Conservation (phyloP, 2,797 vertebrate species). For the Epinephelus awoara region DNA sequence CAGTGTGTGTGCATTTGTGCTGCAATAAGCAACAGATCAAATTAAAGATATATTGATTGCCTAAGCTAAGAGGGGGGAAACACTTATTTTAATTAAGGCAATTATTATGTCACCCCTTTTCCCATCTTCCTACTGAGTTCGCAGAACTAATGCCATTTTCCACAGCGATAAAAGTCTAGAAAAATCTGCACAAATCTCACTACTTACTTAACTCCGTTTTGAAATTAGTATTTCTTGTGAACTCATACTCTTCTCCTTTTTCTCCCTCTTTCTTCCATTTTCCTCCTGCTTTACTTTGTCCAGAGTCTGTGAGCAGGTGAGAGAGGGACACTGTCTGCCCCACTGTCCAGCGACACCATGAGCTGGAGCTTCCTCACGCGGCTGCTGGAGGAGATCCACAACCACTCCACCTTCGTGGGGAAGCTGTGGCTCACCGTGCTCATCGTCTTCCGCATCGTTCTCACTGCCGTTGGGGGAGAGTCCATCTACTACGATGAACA, state of each 20-base stretch:
- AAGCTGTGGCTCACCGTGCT: constrained; percentile 99
- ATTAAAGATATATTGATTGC: constrained; percentile 46
- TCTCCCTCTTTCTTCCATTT: neutral
- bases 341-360: constrained; percentile 92
- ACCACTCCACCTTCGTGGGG: constrained; percentile 99
- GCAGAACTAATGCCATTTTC: constrained; percentile 41
- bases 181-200: constrained; percentile 16
- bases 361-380: constrained; percentile 99
- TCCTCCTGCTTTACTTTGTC: constrained; percentile 29
- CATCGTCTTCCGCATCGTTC: constrained; percentile 98
- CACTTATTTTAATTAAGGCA: constrained; percentile 61
- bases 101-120: constrained; percentile 53
- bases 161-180: constrained; percentile 25
- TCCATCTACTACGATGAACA: constrained; percentile 99
- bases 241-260: constrained; percentile 7
- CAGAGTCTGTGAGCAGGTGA: constrained; percentile 89
- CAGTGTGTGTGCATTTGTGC: constrained; percentile 38
- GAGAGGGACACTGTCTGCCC: constrained; percentile 88
- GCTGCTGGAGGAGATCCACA: constrained; percentile 99
- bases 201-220: constrained; percentile 24
- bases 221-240: constrained; percentile 14
- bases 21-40: constrained; percentile 58
- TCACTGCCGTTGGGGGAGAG: constrained; percentile 98
- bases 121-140: constrained; percentile 31
- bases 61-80: constrained; percentile 45